Evolutionary conservation across 2,888 invertebrate genomes (phyloP).

Genomic region (Tanypteryx hageni): DNA sequence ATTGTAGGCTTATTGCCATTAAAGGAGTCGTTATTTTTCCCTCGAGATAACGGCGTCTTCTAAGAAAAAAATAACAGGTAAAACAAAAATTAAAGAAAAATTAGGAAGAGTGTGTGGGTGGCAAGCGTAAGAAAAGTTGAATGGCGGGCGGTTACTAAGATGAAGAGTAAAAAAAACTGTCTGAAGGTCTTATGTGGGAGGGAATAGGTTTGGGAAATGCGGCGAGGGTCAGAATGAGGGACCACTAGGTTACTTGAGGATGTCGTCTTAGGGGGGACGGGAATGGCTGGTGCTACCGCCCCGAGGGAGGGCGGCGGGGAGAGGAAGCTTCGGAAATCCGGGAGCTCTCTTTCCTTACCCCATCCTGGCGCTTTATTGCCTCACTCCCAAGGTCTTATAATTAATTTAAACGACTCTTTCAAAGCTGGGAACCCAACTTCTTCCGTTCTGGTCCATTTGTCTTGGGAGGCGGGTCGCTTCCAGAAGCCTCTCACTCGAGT

Average conservation of each 20-base stretch:
- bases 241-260: not conserved
- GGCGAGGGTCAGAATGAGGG: not conserved
- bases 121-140: no score
- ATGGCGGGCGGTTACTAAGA: no score
- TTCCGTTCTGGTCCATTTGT: slow-evolving; percentile 43
- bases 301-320: not conserved
- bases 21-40: no score
- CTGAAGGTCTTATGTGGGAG: not conserved
- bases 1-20: no score
- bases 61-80: no score
- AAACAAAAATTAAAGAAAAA: no score
- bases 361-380: slow-evolving; percentile 47
- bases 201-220: not conserved
- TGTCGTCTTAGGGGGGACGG: not conserved
- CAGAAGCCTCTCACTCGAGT: slow-evolving; percentile 16
- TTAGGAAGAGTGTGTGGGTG: no score
- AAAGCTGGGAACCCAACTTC: slow-evolving; percentile 48
- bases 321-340: not conserved
- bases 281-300: not conserved
- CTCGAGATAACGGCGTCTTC: no score
- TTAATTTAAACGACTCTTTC: slow-evolving; percentile 64
- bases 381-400: slow-evolving; percentile 14
- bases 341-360: not conserved
- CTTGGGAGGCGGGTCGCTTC: slow-evolving; percentile 32
- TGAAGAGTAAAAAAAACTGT: not conserved